These are phyloP conservation scores for Aporrectodea caliginosa DNA, from an alignment of 1,140 invertebrate species.

Conservation along the genomic window DNA sequence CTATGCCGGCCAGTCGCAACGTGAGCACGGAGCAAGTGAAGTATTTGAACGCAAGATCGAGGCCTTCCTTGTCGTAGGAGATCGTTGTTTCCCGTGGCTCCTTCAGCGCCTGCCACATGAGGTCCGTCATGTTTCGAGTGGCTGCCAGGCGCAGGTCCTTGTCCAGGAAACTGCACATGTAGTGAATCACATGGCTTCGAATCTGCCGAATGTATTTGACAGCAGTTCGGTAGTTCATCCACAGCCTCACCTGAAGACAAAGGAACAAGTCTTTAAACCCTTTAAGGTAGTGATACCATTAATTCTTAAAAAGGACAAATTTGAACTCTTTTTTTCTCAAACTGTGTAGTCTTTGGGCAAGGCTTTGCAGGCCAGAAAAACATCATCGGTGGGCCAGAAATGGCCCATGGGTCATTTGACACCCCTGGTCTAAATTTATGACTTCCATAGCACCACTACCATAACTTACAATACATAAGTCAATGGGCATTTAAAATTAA, in stretches of 20 bases:
- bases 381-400: too few species aligned
- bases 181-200: constrained; percentile 75
- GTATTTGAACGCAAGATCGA: constrained; percentile 89
- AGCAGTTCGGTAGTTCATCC: constrained; percentile 85
- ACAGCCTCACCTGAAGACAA: constrained; percentile 65
- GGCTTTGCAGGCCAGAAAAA: too few species aligned
- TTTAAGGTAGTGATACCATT: too few species aligned
- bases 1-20: constrained; percentile 81
- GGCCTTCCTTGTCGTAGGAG: constrained; percentile 80
- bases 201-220: constrained; percentile 81
- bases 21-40: constrained; percentile 84
- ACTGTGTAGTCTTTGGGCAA: too few species aligned
- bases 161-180: constrained; percentile 87
- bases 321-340: too few species aligned
- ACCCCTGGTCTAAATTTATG: too few species aligned
- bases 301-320: too few species aligned
- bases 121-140: constrained; percentile 88
- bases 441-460: too few species aligned
- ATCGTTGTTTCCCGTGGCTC: constrained; percentile 81
- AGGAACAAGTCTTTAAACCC: too few species aligned
- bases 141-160: constrained; percentile 80
- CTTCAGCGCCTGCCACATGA: constrained; percentile 89
- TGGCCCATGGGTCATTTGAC: too few species aligned
- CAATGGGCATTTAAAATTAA: too few species aligned
- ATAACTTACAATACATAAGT: too few species aligned